Base-by-base conservation (phyloP, 2,888 invertebrate species). In the Sinopyrophorus schimmeli region DNA sequence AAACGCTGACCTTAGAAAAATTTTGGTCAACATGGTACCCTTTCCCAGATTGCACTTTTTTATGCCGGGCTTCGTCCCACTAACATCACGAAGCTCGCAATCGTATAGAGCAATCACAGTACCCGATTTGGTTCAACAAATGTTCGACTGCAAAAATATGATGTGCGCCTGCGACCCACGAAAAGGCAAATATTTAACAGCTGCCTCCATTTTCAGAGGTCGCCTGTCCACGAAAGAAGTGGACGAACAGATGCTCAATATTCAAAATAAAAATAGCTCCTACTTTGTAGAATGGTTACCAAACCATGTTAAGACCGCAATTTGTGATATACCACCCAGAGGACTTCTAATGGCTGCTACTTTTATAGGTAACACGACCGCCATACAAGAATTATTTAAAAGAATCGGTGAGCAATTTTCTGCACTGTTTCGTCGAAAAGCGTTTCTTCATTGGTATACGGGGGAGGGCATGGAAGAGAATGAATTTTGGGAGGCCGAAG, bases 81-180 rank as follows among this genome's bases (percentile, higher is more conserved):
- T 86, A 10, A 79, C 80, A 5, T 77, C 74, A 2, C 72, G 81
- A 49, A 80, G 76, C 3, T 74, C 72, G 54, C 83, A 84, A 62
- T 83, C 82, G 6, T 91, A 90, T 75, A 78, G 87, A 62, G 80
- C 87, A 10, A 68, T 87, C 1, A 85, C 87, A 0, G 90, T 92
- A 0, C 83, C 87, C 0, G 82, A 92, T 68, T 74, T 92, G 31
- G 89, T 90, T 1, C 80, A 81, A 58, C 87, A 87, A 76, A 82
- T 87, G 78, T 92, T 92, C 74, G 88, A 90, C 63, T 86, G 89
- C 1, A 84, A 83, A 70, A 92, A 90, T 76, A 86, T 91, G 86
- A 91, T 92, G 90, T 87, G 89, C 42, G 91, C 91, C 16, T 90
- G 89, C 68, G 90, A 92, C 76, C 90, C 91, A 3, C 76, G 89